A percentile compares a stretch with the other conserved stretches of the same genome.
Conservation (phyloP, 2,888 invertebrate species). For the Teleiodes luculella region DNA sequence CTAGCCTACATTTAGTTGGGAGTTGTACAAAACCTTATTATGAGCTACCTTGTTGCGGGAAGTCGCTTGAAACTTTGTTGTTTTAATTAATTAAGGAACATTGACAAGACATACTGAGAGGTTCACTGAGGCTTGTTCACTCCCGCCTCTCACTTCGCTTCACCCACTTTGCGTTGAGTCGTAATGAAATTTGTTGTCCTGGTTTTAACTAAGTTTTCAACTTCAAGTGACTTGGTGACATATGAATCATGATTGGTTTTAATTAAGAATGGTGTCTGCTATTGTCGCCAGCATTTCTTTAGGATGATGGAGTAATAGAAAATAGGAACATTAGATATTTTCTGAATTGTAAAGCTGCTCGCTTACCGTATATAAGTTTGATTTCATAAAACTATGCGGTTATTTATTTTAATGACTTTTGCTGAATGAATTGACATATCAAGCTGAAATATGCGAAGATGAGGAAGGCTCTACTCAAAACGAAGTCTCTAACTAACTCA, state of each 20-base stretch:
- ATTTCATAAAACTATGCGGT: too few species aligned
- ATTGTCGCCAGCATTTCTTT: background rate
- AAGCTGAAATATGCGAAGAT: too few species aligned
- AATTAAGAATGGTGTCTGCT: background rate
- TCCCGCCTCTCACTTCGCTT: background rate
- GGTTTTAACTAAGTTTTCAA: background rate
- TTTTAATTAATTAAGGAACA: constrained; percentile 56
- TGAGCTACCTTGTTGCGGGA: constrained; percentile 32
- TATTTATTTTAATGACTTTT: too few species aligned
- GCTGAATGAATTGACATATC: too few species aligned
- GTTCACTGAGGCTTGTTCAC: background rate
- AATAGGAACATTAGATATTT: background rate
- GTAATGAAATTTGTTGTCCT: constrained; percentile 8
- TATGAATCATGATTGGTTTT: background rate
- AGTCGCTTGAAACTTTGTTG: constrained; percentile 51
- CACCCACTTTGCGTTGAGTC: constrained; percentile 19
- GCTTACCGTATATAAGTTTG: too few species aligned
- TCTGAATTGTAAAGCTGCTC: too few species aligned
- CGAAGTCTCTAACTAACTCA: too few species aligned
- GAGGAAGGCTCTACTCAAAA: too few species aligned
- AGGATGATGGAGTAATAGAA: background rate
- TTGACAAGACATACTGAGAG: constrained; percentile 36
- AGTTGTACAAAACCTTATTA: constrained; percentile 38
- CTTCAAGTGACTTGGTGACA: constrained; percentile 14
- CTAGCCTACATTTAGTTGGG: background rate